phyloP scores from a whole-genome alignment of 2,888 invertebrate species.

The Athrips mouffetella region DNA sequence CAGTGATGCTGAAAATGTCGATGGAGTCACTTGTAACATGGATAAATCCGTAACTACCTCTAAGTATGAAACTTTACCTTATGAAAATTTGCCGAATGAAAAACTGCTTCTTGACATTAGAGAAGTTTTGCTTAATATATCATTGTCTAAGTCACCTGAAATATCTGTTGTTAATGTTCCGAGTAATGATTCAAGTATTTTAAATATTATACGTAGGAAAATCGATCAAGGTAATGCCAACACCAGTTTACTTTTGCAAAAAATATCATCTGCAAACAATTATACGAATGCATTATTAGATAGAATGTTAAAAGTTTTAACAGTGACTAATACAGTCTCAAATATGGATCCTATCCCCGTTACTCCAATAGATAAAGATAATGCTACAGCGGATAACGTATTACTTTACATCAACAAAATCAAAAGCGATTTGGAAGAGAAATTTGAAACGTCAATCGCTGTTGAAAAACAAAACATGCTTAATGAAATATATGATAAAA shows the following conservation, averaged over 20 bases:
- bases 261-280: conserved; percentile 25
- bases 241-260: conserved; percentile 28
- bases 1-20: conserved; percentile 32
- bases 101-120: conserved; percentile 30
- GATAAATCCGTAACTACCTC: too few relatives aligned
- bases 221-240: conserved; percentile 20
- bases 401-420: conserved; percentile 29
- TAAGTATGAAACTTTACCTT: too few relatives aligned
- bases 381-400: conserved; percentile 23
- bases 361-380: conserved; percentile 20
- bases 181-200: conserved; percentile 13
- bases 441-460: too few relatives aligned
- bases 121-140: conserved; percentile 27
- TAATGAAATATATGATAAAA: too few relatives aligned
- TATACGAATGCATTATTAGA: not conserved
- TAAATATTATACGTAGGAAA: conserved; percentile 18
- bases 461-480: too few relatives aligned
- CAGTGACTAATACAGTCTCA: not conserved
- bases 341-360: not conserved
- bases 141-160: too few relatives aligned
- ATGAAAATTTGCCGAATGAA: conserved; percentile 12
- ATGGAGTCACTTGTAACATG: conserved; percentile 37
- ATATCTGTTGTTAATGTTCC: not conserved
- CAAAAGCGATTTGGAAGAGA: conserved; percentile 30
- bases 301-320: not conserved